Percentiles rank a stretch among this genome's conserved stretches.
phyloP scores from a whole-genome alignment of 2,113 vertebrate genomes.

The Pedetes capensis region DNA sequence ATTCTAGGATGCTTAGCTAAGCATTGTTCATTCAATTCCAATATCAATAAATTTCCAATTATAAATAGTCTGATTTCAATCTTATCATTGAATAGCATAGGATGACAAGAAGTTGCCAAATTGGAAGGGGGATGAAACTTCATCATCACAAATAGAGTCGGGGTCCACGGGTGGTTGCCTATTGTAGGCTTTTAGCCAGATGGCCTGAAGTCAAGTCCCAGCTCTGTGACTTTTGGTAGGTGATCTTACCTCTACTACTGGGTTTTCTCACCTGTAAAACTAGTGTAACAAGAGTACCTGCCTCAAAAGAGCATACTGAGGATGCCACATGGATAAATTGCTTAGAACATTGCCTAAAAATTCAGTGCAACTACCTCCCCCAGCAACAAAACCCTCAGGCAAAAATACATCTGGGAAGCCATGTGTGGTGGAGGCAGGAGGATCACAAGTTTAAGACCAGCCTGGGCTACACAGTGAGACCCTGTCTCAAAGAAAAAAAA shows the following conservation, averaged over 20 bases:
- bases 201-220: not conserved
- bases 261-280: not conserved
- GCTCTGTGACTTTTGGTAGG: not conserved
- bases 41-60: not conserved
- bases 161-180: not conserved
- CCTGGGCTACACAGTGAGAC: no score
- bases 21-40: not conserved
- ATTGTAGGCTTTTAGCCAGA: not conserved
- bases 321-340: accelerated
- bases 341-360: not conserved
- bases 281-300: not conserved
- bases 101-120: not conserved
- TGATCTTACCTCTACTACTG: not conserved
- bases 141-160: not conserved
- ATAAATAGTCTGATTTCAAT: not conserved
- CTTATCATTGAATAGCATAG: not conserved
- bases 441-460: no score
- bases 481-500: no score
- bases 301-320: not conserved
- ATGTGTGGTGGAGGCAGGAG: no score
- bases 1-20: no score
- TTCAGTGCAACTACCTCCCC: not conserved
- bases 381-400: not conserved
- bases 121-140: not conserved
- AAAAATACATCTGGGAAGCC: not conserved